These are phyloP conservation scores for Neomonachus schauinslandi DNA, from an alignment of 2,113 vertebrate genomes.

Conservation along the genomic window DNA sequence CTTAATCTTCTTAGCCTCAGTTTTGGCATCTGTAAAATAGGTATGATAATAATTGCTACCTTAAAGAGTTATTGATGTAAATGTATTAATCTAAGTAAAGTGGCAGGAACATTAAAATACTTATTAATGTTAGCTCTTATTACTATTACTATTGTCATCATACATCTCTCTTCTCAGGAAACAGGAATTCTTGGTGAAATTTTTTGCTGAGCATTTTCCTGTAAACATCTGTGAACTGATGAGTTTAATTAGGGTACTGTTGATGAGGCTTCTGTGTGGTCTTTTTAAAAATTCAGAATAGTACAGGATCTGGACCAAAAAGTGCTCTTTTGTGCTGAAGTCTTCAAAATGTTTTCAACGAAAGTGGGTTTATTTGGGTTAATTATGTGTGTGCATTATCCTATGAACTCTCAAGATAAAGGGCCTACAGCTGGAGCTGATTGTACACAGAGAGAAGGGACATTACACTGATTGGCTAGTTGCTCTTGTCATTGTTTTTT, in stretches of 20 bases:
- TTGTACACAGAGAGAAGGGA: constrained; percentile 35
- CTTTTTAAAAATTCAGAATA: constrained; percentile 62
- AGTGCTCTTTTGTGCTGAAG: constrained; percentile 68
- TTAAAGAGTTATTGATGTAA: not conserved
- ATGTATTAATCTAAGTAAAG: not conserved
- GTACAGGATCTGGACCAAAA: constrained; percentile 64
- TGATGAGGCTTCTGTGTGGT: constrained; percentile 61
- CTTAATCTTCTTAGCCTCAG: not conserved
- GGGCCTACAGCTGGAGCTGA: constrained; percentile 65
- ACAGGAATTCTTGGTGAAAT: constrained; percentile 66
- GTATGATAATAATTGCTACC: not conserved
- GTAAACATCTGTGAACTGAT: constrained; percentile 70
- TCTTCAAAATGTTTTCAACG: constrained; percentile 53
- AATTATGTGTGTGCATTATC: constrained; percentile 63
- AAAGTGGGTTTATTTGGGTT: constrained; percentile 66
- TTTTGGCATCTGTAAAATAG: constrained; percentile 34
- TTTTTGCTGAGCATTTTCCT: constrained; percentile 53
- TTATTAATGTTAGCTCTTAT: not conserved
- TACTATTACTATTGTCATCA: constrained; percentile 7
- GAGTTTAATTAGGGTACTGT: constrained; percentile 73
- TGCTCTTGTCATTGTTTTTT: constrained; percentile 55
- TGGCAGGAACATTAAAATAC: not conserved
- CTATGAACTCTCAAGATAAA: constrained; percentile 51
- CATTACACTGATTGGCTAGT: constrained; percentile 43
- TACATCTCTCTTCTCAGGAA: constrained; percentile 48